Percentiles rank a stretch among this genome's conserved stretches.
Conservation (phyloP, 2,797 vertebrate species). For the Cercopithecus diana region DNA sequence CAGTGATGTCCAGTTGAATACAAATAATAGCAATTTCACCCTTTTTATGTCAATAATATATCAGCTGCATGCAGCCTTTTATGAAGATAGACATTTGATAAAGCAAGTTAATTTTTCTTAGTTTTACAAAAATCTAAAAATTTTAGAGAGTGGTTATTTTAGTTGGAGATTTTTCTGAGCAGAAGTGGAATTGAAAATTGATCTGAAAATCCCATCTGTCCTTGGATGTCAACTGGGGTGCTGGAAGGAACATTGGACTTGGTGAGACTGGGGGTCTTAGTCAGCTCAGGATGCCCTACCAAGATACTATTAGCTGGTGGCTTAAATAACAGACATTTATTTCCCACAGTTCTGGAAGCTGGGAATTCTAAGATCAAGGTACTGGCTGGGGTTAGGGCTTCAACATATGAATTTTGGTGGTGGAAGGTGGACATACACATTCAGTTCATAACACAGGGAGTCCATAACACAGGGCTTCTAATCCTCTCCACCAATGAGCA, state of each 20-base stretch:
- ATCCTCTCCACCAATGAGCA: not conserved
- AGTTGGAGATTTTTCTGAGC: constrained; percentile 2
- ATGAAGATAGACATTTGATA: not conserved
- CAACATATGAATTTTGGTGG: not conserved
- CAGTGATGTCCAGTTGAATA: no score
- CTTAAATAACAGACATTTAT: not conserved
- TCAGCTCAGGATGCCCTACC: not conserved
- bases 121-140: not conserved
- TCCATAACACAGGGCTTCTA: not conserved
- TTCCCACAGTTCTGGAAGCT: not conserved
- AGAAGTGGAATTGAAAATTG: not conserved
- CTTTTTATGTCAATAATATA: not conserved
- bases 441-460: not conserved
- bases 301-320: not conserved
- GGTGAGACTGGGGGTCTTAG: not conserved
- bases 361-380: not conserved
- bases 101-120: not conserved
- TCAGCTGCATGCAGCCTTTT: not conserved
- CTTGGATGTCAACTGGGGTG: no score
- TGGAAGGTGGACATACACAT: not conserved
- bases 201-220: not conserved
- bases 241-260: not conserved
- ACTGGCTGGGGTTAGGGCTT: not conserved
- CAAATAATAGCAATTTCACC: not conserved
- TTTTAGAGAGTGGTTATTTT: constrained; percentile 26